A percentile compares a stretch with the other conserved stretches of the same genome.
Conservation (phyloP, 2,888 invertebrate species). For the Andricus curvator region DNA sequence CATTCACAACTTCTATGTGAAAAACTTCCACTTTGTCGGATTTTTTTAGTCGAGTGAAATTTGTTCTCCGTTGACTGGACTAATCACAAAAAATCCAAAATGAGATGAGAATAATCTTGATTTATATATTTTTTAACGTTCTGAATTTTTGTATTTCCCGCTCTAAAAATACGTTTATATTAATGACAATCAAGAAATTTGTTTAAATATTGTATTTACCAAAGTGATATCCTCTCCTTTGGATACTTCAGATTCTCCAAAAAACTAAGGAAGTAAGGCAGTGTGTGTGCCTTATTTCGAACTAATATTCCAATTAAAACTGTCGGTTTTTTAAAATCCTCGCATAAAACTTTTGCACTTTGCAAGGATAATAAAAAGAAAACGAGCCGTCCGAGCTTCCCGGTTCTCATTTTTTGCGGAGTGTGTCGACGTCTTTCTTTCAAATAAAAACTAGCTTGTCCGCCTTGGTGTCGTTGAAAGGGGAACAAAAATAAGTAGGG, state of each 20-base stretch:
- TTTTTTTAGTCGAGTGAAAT: no score
- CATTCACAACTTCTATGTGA: no score
- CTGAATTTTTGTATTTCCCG: no score
- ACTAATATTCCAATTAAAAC: conserved; percentile 90
- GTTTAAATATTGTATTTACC: conserved; percentile 82
- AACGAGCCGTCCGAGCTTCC: conserved; percentile 28
- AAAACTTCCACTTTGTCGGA: no score
- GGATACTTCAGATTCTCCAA: conserved; percentile 92
- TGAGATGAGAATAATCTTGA: no score
- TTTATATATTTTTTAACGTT: no score
- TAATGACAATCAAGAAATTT: no score
- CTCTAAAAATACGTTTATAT: no score
- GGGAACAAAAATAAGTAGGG: neutral
- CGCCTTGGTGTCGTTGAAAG: no score
- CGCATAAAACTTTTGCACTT: neutral
- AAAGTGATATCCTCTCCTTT: conserved; percentile 90
- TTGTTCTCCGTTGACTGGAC: no score
- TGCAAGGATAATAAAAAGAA: conserved; percentile 10
- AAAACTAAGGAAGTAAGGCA: conserved; percentile 92
- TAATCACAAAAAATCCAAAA: no score
- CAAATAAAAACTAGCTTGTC: no score
- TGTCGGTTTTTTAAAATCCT: conserved; percentile 83
- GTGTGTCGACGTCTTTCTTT: neutral
- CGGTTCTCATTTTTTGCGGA: neutral
- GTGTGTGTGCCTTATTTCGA: conserved; percentile 92